These are phyloP conservation scores for Thymelicus sylvestris DNA, from an alignment of 2,888 invertebrate species.

Conservation along the genomic window DNA sequence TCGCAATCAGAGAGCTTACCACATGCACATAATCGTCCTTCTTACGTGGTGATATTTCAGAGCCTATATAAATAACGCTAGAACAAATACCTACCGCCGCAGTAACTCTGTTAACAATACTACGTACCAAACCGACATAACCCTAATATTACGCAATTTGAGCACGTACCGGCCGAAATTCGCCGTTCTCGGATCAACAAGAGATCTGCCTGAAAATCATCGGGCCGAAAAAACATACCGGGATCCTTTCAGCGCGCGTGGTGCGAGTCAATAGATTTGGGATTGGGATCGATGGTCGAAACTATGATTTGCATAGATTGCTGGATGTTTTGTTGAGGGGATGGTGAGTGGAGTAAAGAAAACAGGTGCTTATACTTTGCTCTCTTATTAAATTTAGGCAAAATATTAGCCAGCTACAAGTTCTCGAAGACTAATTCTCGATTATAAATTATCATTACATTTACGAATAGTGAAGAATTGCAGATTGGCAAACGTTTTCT, in stretches of 20 bases:
- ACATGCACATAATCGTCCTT: background rate
- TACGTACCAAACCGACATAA: slow-evolving; percentile 51
- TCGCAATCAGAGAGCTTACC: background rate
- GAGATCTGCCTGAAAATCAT: slow-evolving; percentile 77
- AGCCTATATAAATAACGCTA: slow-evolving; percentile 31
- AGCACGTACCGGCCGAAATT: slow-evolving; percentile 76
- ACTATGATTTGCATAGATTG: background rate
- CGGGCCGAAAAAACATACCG: slow-evolving; percentile 75
- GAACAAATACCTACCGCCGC: slow-evolving; percentile 33
- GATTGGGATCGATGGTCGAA: background rate
- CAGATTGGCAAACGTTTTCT: too few species aligned
- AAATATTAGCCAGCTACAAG: too few species aligned
- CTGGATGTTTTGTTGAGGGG: background rate
- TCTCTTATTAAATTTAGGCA: too few species aligned
- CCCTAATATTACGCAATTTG: slow-evolving; percentile 65
- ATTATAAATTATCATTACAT: background rate
- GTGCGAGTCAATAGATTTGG: slow-evolving; percentile 3
- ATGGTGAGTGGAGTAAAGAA: background rate
- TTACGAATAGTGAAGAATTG: too few species aligned
- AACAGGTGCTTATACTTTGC: background rate
- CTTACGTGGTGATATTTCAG: slow-evolving; percentile 26
- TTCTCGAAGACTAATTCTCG: background rate
- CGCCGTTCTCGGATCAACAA: slow-evolving; percentile 78
- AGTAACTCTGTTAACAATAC: slow-evolving; percentile 52
- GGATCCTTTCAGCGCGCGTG: slow-evolving; percentile 49